Percentiles rank a stretch among this genome's conserved stretches.
phyloP scores from a whole-genome alignment of 2,797 vertebrate species.

The Rhabdomys pumilio region DNA sequence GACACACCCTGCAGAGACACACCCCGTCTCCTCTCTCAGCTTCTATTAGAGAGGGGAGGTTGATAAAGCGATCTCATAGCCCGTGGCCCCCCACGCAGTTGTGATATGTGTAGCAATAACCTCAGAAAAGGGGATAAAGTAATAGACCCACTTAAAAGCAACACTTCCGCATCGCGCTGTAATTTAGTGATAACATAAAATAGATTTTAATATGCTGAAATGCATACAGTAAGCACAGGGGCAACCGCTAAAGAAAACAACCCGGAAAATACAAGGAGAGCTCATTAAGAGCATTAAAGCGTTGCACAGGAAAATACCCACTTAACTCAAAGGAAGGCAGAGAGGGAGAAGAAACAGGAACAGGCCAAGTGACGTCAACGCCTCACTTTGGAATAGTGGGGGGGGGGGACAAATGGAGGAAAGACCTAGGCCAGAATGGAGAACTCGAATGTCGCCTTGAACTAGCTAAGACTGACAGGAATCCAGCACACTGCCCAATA shows the following conservation, averaged over 20 bases:
- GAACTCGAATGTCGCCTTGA: neutral
- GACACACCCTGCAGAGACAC: neutral
- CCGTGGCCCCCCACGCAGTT: neutral
- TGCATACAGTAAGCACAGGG: neutral
- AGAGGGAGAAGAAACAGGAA: neutral
- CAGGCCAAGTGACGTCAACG: neutral
- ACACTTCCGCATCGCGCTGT: neutral
- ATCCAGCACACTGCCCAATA: no score
- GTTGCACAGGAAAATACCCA: neutral
- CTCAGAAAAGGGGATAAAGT: neutral
- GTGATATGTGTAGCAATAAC: neutral
- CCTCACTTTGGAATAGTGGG: neutral
- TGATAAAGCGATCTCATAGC: neutral
- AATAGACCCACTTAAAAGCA: neutral
- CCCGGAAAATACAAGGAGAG: neutral
- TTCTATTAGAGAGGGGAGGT: neutral
- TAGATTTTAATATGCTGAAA: constrained; percentile 3
- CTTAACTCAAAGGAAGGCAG: neutral
- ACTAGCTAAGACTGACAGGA: neutral
- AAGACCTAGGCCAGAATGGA: neutral
- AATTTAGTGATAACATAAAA: constrained; percentile 18
- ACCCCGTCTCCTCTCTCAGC: neutral
- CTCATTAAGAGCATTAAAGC: neutral
- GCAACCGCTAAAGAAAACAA: constrained; percentile 15
- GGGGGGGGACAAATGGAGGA: neutral